Conservation (phyloP, 1,140 invertebrate genomes). For the Rhagoletis pomonella region DNA sequence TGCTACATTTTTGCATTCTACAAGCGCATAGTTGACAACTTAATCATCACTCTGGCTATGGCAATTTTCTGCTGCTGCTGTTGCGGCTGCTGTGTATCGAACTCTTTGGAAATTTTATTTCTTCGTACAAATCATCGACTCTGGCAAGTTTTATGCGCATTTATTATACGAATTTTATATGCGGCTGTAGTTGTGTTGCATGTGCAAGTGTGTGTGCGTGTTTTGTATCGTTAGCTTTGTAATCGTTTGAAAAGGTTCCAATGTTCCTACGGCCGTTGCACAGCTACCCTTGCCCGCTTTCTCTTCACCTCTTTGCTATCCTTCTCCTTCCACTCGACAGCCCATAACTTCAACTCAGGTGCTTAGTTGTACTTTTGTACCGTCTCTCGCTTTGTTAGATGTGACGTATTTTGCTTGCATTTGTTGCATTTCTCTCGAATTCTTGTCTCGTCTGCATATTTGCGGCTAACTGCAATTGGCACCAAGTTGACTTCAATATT, state of each 20-base stretch:
- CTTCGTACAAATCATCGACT: not conserved
- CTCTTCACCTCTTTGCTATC: not conserved
- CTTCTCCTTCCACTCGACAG: not conserved
- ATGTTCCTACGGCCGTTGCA: not conserved
- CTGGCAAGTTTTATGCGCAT: constrained; percentile 4
- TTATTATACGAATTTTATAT: not conserved
- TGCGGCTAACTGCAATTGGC: constrained; percentile 22
- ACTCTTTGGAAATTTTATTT: too few species aligned
- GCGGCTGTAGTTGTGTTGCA: not conserved
- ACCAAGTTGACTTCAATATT: not conserved
- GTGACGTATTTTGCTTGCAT: not conserved
- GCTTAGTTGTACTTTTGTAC: constrained; percentile 12
- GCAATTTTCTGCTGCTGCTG: not conserved
- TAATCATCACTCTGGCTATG: constrained; percentile 41
- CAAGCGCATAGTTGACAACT: constrained; percentile 3
- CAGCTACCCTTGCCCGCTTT: not conserved
- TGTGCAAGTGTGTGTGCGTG: not conserved
- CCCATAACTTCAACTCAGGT: not conserved
- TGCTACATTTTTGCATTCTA: not conserved
- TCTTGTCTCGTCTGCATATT: constrained; percentile 4
- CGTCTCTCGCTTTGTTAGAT: not conserved
- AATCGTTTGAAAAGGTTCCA: constrained; percentile 8
- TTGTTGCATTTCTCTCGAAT: constrained; percentile 9
- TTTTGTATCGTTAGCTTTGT: not conserved
- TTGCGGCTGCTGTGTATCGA: not conserved